Percentiles rank a stretch among this genome's conserved stretches.
Evolutionary conservation across 2,113 vertebrate genomes (phyloP).

Genomic region (Garra rufa): DNA sequence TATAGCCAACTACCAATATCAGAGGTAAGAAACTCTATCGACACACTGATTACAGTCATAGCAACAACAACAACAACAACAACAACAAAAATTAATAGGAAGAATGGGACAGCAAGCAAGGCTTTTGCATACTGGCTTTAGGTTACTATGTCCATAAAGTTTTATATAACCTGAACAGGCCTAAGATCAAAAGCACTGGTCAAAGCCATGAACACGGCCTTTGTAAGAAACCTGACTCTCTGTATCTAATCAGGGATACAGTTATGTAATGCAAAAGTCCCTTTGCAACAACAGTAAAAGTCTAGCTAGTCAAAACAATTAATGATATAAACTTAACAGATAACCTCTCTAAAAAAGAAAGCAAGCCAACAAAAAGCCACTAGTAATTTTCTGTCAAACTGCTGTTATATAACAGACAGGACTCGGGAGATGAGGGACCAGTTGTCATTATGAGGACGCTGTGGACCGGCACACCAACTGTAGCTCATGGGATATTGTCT

Average conservation of each 20-base stretch:
- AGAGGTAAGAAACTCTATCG: not conserved
- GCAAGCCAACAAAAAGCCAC: not conserved
- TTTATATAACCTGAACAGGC: not conserved
- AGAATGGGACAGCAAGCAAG: not conserved
- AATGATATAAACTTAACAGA: not conserved
- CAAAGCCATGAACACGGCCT: not conserved
- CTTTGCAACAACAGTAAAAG: not conserved
- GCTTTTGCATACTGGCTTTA: not conserved
- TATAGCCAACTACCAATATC: not conserved
- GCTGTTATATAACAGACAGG: constrained; percentile 26
- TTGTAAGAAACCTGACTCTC: not conserved
- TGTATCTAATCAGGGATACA: not conserved
- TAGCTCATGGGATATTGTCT: not conserved
- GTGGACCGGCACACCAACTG: not conserved
- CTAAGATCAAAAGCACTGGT: not conserved
- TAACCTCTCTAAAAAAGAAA: not conserved
- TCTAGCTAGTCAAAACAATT: not conserved
- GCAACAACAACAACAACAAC: no score
- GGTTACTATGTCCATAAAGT: constrained; percentile 15
- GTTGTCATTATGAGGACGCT: not conserved
- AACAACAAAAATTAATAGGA: no score
- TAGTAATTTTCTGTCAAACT: not conserved
- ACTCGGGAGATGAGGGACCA: not conserved
- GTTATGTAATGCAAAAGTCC: constrained; percentile 6
- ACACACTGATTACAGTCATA: not conserved